Base-by-base conservation (phyloP, 2,113 vertebrate species). In the Danionella cerebrum region DNA sequence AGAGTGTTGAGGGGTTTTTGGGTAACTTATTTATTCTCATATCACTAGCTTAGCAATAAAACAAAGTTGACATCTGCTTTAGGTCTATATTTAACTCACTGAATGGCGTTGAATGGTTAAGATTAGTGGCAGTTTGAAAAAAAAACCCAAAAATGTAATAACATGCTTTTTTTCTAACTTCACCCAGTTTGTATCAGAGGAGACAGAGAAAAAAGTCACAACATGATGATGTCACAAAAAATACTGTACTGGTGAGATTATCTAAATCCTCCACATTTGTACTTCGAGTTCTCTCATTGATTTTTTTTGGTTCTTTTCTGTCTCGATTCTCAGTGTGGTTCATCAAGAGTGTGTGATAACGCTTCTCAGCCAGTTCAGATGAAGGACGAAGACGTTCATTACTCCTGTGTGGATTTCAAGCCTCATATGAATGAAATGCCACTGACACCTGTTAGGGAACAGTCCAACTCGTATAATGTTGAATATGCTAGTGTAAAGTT, bases 401-500 rank as follows among this genome's bases (percentile, higher is more conserved):
- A 72, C 16, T 58, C 65, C 31, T 35, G 36, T 14, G 7, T 65
- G 24, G 4, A 31, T 19, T 69, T 57, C 59, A 52, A n/a, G 1
- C 65, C 69, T 21, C 1, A 7, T n/a, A 42, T 8, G 11, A 5
- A 65, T 29, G 38, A 60, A 24, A 29, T 8, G 13, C 13, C 42
- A 31, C 18, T 10, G 7, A 22, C 45, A 13, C 55, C 67, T 22
- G 58, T n/a, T 31, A 7, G 1, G n/a, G 29, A n/a, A 21, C 16
- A 2, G 1, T 27, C 14, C 21, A 35, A 16, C 9, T 21, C 14
- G 8, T 4, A 38, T 3, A 11, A 11, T 6, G 66, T 73, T 29
- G 29, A 54, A 6, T 73, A 76, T 11, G 21, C 70, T 7, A 33
- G 19, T 38, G n/a, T n/a, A n/a, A n/a, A n/a, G n/a, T n/a, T n/a